Evolutionary conservation across 2,797 vertebrate genomes (phyloP).

Genomic region (Harpagifer antarcticus): DNA sequence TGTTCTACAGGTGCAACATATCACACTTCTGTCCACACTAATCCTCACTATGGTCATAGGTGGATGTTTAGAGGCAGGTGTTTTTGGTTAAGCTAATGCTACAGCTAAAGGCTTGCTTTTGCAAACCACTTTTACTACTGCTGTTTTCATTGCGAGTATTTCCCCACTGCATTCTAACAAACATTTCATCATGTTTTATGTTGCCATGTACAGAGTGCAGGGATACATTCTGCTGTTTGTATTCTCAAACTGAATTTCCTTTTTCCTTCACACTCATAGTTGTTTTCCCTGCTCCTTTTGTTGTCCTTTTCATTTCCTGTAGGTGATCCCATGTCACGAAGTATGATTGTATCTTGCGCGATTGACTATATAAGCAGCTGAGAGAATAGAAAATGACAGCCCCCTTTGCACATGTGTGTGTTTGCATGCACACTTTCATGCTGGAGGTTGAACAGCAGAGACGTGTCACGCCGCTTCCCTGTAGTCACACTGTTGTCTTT

Average conservation of each 20-base stretch:
- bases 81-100: neutral
- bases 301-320: conserved; percentile 77
- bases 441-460: conserved; percentile 4
- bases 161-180: neutral
- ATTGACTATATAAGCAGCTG: conserved; percentile 60
- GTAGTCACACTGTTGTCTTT: conserved; percentile 30
- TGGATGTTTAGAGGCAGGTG: neutral
- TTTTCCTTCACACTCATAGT: conserved; percentile 29
- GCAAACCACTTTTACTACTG: neutral
- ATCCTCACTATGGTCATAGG: neutral
- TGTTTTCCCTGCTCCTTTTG: conserved; percentile 38
- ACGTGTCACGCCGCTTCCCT: conserved; percentile 28
- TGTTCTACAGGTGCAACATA: neutral
- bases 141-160: neutral
- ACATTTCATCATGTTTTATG: conserved; percentile 10
- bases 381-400: conserved; percentile 37
- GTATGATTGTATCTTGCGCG: conserved; percentile 66
- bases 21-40: neutral
- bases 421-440: conserved; percentile 14
- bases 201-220: neutral
- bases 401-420: conserved; percentile 26
- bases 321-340: conserved; percentile 64
- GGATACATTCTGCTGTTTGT: conserved; percentile 22
- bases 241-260: conserved; percentile 41
- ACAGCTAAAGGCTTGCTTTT: neutral